Evolutionary conservation across 2,797 vertebrate species (phyloP), one percentile per base, ranked within the genome.

Genomic region (Diplodus sargus): DNA sequence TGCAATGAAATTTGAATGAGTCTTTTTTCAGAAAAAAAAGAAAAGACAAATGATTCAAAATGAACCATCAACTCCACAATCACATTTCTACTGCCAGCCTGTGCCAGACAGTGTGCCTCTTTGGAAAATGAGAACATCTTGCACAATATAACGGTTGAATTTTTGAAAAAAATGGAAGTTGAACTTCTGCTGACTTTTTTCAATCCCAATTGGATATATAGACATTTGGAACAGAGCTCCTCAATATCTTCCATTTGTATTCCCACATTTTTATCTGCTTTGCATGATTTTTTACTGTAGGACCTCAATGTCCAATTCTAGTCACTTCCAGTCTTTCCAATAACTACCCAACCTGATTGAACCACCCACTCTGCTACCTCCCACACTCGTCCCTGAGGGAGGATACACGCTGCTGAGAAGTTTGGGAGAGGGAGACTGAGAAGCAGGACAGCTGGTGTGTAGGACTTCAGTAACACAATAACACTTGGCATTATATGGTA

Each of bases 391-490:
- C 86, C 85, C 85, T n/a, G 81, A 81, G 85, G 89, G 84, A 89
- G 84, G 84, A 89, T 65, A 78, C 79, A 75, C 84, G 74, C 74
- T 83, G 83, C 74, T 39, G 79, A 91, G 79, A 89, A 91, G 91
- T 93, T 92, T 87, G 85, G 72, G 81, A 81, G 83, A 90, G 69
- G 70, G 83, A 91, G 88, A 82, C 83, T 78, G 81, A 91, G 84
- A 87, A 85, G 88, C 80, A 86, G 91, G 93, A 93, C 94, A 95
- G 93, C 92, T 94, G 93, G 92, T 94, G 93, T 91, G 93, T 94
- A 94, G 91, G 94, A 93, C 90, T 92, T 85, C 82, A 89, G 71
- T 85, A 92, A 89, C 92, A 93, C 91, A 90, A 93, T 92, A 90
- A 85, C 86, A 90, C 91, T 92, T 91, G 91, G 86, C 90, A 90